Conservation (phyloP, 1,140 invertebrate genomes). For the Copidosoma floridanum region DNA sequence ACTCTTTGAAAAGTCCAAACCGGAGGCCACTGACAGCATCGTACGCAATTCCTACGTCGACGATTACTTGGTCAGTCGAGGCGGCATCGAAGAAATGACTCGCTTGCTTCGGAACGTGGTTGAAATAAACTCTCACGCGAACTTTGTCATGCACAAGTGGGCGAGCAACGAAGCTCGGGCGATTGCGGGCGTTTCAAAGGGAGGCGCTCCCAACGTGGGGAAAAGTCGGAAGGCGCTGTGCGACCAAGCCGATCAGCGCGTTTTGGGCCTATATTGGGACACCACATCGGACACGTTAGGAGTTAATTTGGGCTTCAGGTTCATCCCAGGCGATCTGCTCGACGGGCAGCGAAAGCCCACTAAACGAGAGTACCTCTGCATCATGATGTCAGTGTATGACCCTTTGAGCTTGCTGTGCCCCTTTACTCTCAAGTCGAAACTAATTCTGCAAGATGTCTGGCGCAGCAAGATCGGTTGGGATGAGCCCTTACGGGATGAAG, state of each 20-base stretch:
- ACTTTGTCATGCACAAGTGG: neutral
- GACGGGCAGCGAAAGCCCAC: no score
- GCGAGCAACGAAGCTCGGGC: neutral
- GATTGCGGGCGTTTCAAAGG: neutral
- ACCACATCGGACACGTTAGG: neutral
- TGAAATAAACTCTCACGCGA: neutral
- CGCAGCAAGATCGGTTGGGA: no score
- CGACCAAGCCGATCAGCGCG: neutral
- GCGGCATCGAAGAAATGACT: neutral
- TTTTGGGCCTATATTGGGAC: no score
- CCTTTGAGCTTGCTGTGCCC: neutral
- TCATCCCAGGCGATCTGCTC: neutral
- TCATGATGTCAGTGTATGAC: neutral
- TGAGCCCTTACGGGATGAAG: neutral
- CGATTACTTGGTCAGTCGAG: neutral
- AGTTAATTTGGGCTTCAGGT: neutral
- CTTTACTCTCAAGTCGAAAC: no score
- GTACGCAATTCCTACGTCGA: neutral
- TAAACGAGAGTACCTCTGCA: neutral
- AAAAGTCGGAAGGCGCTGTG: neutral
- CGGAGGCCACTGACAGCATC: neutral
- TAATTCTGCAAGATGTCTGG: no score
- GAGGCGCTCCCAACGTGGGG: neutral
- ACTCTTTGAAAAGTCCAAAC: neutral
- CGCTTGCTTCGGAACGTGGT: no score